phyloP scores from a whole-genome alignment of 2,113 vertebrate genomes.

The Micromys minutus region DNA sequence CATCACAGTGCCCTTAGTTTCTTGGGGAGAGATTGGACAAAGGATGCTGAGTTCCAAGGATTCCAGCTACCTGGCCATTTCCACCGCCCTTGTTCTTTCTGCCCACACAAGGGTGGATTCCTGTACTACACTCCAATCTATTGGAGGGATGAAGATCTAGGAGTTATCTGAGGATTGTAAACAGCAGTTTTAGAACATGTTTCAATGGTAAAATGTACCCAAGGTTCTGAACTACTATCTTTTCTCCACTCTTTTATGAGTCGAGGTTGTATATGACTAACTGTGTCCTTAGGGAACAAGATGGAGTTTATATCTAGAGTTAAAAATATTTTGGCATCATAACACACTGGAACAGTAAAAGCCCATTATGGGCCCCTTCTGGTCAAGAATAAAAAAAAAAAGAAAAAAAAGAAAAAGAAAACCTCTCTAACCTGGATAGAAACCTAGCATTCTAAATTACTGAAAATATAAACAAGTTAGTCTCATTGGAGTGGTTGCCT shows the following conservation, averaged over 20 bases:
- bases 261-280: background rate
- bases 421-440: background rate
- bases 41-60: background rate
- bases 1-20: rapidly evolving
- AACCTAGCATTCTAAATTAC: background rate
- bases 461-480: background rate
- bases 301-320: background rate
- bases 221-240: background rate
- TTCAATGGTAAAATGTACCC: background rate
- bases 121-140: too few species aligned
- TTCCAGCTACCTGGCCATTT: background rate
- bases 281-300: background rate
- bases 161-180: background rate
- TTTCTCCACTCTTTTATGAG: background rate
- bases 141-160: too few species aligned
- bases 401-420: background rate
- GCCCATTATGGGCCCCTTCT: background rate
- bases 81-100: background rate
- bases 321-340: background rate
- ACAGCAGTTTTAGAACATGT: background rate
- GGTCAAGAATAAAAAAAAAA: background rate
- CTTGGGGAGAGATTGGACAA: background rate
- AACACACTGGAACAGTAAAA: background rate
- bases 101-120: background rate
- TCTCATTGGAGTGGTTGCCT: background rate